Evolutionary conservation across 2,888 invertebrate species (phyloP), one percentile per base, ranked within the genome.

Genomic region (Synanthedon myopaeformis): DNA sequence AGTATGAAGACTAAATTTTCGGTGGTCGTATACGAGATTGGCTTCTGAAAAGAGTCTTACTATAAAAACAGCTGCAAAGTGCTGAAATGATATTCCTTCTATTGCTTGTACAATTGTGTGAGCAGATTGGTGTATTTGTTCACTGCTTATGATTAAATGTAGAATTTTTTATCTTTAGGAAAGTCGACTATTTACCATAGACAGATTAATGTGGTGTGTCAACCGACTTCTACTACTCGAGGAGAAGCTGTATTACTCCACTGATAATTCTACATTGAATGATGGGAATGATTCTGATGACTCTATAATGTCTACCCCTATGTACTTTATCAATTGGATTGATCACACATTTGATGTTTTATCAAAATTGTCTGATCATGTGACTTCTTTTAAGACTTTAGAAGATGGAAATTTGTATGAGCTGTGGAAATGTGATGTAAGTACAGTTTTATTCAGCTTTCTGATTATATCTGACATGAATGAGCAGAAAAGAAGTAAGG

Each of bases 251-350:
- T 66, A 74, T 52, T 63, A 56, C 53, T 53, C 41, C 4, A 49
- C 35, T 41, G 28, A 28, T 35, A 51, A 51, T 28, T 12, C 41
- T n/a, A 53, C 57, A 13, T 14, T 52, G 14, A 56, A 59, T 4
- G 49, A 60, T 17, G 56, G 63, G 53, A 58, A 71, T 41, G 35
- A 66, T 56, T 53, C 59, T 4, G 63, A 77, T 58, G 68, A 76
- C 17, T 74, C 79, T 0, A 61, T 79, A 2, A 66, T 77, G 55
- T 56, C 65, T 0, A 69, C 74, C 11, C 72, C 74, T 3, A 82
- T 86, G 81, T 81, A 84, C 60, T 87, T 87, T 74, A 82, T 87
- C 4, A 84, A 85, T 60, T 87, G 87, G 87, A 84, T 87, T 58
- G 87, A 87, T 58, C 79, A 83, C 58, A 82, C 84, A 54, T 84